Evolutionary conservation across 2,113 vertebrate genomes (phyloP).

Genomic region (Perognathus longimembris): DNA sequence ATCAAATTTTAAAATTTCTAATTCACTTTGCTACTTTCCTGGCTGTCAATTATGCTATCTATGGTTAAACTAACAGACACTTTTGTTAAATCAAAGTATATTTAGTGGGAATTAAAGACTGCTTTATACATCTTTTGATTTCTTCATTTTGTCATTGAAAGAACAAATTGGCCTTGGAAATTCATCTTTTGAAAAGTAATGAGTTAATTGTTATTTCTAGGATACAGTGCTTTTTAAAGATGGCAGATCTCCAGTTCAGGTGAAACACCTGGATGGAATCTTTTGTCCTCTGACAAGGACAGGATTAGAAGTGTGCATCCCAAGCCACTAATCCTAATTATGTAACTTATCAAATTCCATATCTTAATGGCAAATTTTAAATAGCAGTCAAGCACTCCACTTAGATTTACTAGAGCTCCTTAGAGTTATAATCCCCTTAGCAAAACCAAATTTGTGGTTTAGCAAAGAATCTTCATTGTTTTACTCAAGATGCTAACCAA

Average conservation of each 20-base stretch:
- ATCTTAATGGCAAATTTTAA: slow-evolving; percentile 23
- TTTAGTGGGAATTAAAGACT: neutral
- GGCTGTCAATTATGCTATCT: neutral
- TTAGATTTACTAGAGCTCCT: slow-evolving; percentile 31
- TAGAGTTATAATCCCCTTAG: slow-evolving; percentile 37
- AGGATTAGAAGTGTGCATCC: neutral
- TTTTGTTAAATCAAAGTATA: neutral
- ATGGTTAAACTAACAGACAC: neutral
- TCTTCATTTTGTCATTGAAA: neutral
- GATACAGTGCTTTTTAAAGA: neutral
- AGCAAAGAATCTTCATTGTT: slow-evolving; percentile 11
- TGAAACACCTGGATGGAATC: neutral
- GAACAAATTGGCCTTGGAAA: neutral
- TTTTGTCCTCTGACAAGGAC: neutral
- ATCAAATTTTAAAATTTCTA: neutral
- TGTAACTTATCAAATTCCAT: slow-evolving; percentile 12
- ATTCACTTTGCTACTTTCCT: neutral
- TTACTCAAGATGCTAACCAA: slow-evolving; percentile 46
- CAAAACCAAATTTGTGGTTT: slow-evolving; percentile 51
- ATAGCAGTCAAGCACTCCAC: neutral
- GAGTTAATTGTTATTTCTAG: neutral
- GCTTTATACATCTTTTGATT: neutral
- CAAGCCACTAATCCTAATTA: neutral
- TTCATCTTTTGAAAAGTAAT: neutral
- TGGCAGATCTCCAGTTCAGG: neutral